These are phyloP conservation scores for Agraylea sexmaculata DNA, from an alignment of 1,140 invertebrate genomes.

Conservation along the genomic window DNA sequence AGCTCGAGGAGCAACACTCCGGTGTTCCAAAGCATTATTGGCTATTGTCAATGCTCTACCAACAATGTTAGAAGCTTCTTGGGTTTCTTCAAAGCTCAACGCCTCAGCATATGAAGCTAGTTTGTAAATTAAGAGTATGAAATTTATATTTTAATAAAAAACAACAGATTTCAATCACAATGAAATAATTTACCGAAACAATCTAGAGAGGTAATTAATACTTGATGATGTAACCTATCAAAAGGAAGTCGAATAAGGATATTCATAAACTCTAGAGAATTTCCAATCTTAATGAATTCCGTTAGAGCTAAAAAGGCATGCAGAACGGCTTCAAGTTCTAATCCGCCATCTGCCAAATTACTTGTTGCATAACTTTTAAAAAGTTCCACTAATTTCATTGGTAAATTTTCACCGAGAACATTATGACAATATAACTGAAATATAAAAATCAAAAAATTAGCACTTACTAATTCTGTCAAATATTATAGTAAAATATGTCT, in stretches of 20 bases:
- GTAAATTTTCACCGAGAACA: constrained; percentile 56
- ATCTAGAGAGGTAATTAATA: constrained; percentile 57
- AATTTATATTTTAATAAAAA: background rate
- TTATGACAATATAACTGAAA: constrained; percentile 70
- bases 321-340: constrained; percentile 64
- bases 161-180: constrained; percentile 4
- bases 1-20: constrained; percentile 59
- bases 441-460: constrained; percentile 9
- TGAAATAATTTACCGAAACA: constrained; percentile 55
- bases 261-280: constrained; percentile 52
- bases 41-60: constrained; percentile 56
- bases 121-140: background rate
- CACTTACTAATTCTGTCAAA: background rate
- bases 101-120: background rate
- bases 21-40: constrained; percentile 52
- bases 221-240: constrained; percentile 41
- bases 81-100: constrained; percentile 1
- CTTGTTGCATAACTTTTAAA: constrained; percentile 31
- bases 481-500: constrained; percentile 21
- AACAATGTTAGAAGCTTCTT: constrained; percentile 34
- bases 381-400: constrained; percentile 38
- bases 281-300: constrained; percentile 56
- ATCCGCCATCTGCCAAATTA: constrained; percentile 40
- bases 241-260: constrained; percentile 56
- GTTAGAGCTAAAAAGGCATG: constrained; percentile 72